Conservation (phyloP, 2,797 vertebrate genomes). For the Choloepus didactylus region DNA sequence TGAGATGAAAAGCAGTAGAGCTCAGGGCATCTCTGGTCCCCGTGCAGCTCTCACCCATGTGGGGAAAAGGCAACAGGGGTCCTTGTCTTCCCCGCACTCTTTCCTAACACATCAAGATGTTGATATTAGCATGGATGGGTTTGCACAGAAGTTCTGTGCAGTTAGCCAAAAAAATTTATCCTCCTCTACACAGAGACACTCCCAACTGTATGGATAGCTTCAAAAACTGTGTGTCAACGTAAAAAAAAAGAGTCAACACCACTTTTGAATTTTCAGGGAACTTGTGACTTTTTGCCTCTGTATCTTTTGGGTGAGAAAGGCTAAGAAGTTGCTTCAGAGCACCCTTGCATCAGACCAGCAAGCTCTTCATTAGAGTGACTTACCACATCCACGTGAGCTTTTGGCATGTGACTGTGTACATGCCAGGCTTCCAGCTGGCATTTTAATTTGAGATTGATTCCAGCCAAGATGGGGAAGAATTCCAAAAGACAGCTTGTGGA, state of each 20-base stretch:
- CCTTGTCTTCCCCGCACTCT: neutral
- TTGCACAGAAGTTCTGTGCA: neutral
- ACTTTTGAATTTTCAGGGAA: neutral
- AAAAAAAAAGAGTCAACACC: neutral
- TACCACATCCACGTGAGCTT: slow-evolving; percentile 53
- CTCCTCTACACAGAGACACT: neutral
- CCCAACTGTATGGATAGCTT: neutral
- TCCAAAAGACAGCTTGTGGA: slow-evolving; percentile 32
- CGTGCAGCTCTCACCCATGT: neutral
- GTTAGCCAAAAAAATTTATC: neutral
- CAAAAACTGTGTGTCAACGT: neutral
- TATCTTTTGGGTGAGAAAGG: neutral
- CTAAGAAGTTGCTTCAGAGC: neutral
- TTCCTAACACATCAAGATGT: neutral
- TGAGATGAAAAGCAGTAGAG: slow-evolving; percentile 17
- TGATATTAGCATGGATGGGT: neutral
- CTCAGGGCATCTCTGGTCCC: neutral
- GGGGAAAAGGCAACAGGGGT: neutral
- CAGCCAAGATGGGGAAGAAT: slow-evolving; percentile 57
- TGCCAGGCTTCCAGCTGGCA: slow-evolving; percentile 67
- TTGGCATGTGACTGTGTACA: neutral
- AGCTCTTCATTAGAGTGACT: neutral
- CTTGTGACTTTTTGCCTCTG: neutral
- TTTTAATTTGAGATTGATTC: slow-evolving; percentile 64
- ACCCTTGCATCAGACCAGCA: neutral